A percentile compares a stretch with the other conserved stretches of the same genome.
phyloP scores from a whole-genome alignment of 2,888 invertebrate species.

The Drosophila affinis region DNA sequence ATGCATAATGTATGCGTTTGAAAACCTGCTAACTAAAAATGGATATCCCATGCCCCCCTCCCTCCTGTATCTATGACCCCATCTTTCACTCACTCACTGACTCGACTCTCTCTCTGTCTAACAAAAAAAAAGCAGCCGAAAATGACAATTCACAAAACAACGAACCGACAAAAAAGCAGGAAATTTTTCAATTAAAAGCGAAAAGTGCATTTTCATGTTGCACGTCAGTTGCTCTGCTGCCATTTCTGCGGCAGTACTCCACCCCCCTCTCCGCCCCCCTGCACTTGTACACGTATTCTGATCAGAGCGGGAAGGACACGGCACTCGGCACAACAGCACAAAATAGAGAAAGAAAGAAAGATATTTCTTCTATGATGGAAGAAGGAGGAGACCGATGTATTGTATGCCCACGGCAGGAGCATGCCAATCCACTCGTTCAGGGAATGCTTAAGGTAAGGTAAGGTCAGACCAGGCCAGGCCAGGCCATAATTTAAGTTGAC shows the following conservation, averaged over 20 bases:
- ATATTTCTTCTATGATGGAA: background rate
- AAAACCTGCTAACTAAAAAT: constrained; percentile 52
- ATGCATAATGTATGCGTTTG: constrained; percentile 31
- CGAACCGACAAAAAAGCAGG: constrained; percentile 51
- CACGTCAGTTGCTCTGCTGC: constrained; percentile 62
- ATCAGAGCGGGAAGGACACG: constrained; percentile 9
- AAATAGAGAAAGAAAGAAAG: background rate
- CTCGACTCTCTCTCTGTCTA: constrained; percentile 2
- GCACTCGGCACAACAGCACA: constrained; percentile 19
- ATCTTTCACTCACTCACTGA: too few species aligned
- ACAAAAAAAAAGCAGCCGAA: constrained; percentile 48
- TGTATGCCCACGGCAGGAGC: background rate
- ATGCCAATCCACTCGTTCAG: constrained; percentile 29
- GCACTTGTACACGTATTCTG: constrained; percentile 1
- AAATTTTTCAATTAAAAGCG: constrained; percentile 75
- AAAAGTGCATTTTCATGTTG: constrained; percentile 81
- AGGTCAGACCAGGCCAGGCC: constrained; percentile 33
- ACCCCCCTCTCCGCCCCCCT: too few species aligned
- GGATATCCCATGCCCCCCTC: constrained; percentile 9
- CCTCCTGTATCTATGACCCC: too few species aligned
- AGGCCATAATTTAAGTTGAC: constrained; percentile 78
- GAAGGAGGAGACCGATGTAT: background rate
- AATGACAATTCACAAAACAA: constrained; percentile 66
- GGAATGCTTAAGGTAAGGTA: constrained; percentile 66
- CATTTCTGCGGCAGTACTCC: constrained; percentile 17